Evolutionary conservation across 2,113 vertebrate species (phyloP).

Genomic region (Struthidea cinerea): DNA sequence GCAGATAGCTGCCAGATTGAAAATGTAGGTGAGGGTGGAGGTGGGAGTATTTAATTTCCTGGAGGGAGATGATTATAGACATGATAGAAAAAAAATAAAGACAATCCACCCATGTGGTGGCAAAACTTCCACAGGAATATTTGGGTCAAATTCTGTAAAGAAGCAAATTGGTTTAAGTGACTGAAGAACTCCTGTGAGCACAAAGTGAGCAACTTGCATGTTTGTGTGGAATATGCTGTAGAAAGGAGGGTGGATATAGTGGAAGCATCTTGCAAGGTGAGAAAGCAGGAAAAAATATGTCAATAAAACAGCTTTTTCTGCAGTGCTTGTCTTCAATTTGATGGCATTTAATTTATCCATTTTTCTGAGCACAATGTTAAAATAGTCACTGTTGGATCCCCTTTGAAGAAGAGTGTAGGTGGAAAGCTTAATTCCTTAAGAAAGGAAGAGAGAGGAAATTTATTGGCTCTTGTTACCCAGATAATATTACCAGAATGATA

Average conservation of each 20-base stretch:
- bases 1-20: neutral
- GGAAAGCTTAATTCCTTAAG: neutral
- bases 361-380: neutral
- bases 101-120: rapidly evolving
- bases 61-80: neutral
- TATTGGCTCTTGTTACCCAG: neutral
- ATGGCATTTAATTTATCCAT: neutral
- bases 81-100: neutral
- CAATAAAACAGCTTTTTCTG: neutral
- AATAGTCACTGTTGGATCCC: neutral
- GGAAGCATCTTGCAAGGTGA: neutral
- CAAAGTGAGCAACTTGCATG: neutral
- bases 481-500: neutral
- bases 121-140: neutral
- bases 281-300: neutral
- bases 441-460: neutral
- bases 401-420: neutral
- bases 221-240: neutral
- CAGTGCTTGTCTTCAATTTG: neutral
- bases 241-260: neutral
- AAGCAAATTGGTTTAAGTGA: neutral
- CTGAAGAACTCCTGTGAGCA: neutral
- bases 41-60: conserved; percentile 12
- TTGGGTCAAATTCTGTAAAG: neutral
- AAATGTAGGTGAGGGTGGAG: neutral